Evolutionary conservation across 2,797 vertebrate species (phyloP).

Genomic region (Tympanoctomys barrerae): DNA sequence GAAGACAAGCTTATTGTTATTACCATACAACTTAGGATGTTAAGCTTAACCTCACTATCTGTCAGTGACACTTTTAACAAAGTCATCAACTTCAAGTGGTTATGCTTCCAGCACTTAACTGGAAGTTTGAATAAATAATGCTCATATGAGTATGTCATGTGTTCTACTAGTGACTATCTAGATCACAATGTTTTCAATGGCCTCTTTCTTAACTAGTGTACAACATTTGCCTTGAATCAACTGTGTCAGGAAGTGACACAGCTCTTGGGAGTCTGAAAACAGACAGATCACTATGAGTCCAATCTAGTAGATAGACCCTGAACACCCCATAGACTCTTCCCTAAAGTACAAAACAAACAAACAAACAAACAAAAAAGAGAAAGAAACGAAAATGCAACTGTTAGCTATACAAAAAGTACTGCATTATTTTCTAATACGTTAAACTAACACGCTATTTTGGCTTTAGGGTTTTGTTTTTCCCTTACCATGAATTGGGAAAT

Average conservation of each 20-base stretch:
- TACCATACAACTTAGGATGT: no score
- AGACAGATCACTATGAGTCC: no score
- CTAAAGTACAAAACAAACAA: no score
- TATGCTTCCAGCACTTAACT: background rate
- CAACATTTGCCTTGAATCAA: background rate
- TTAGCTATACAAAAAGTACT: background rate
- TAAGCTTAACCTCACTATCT: no score
- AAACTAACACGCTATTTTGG: background rate
- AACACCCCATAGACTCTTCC: no score
- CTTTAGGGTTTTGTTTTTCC: background rate
- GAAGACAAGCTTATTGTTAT: no score
- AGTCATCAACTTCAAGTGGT: background rate
- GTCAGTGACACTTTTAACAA: background rate
- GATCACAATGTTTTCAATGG: background rate
- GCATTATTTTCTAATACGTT: background rate
- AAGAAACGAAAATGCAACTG: background rate
- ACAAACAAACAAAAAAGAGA: no score
- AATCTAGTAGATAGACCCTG: no score
- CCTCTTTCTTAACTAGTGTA: background rate
- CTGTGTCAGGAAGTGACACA: background rate
- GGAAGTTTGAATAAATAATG: conserved; percentile 6
- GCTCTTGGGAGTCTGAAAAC: no score
- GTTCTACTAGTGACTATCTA: background rate
- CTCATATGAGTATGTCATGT: background rate
- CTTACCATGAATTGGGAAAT: background rate